Percentiles rank a stretch among this genome's conserved stretches.
Evolutionary conservation across 2,888 invertebrate genomes (phyloP).

Genomic region (Cactoblastis cactorum): DNA sequence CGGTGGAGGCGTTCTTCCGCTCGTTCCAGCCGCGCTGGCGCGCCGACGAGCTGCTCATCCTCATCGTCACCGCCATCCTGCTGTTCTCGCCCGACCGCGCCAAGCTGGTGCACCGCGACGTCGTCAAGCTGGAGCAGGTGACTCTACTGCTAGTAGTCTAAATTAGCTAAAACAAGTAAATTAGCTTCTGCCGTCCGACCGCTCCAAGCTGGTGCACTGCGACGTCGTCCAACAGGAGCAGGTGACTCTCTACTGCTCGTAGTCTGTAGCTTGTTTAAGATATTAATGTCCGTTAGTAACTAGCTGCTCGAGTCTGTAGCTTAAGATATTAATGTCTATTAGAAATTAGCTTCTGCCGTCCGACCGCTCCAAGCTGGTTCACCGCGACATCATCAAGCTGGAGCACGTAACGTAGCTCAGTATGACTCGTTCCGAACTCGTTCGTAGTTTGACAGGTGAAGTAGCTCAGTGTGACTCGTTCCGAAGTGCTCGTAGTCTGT

Average conservation of each 20-base stretch:
- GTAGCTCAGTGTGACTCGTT: too few species aligned
- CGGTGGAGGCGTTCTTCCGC: slow-evolving; percentile 90
- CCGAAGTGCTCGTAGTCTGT: too few species aligned
- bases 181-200: slow-evolving; percentile 91
- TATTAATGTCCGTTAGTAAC: too few species aligned
- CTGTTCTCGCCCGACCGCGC: slow-evolving; percentile 92
- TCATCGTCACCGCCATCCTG: slow-evolving; percentile 93
- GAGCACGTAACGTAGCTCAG: too few species aligned
- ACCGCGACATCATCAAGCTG: slow-evolving; percentile 89
- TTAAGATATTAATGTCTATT: too few species aligned
- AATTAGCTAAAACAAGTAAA: too few species aligned
- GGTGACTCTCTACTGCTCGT: too few species aligned
- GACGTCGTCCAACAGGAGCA: slow-evolving; percentile 93
- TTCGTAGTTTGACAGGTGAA: too few species aligned
- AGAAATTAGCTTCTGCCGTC: slow-evolving; percentile 95
- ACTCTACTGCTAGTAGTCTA: too few species aligned
- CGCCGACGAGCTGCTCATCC: slow-evolving; percentile 92
- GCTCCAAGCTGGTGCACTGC: slow-evolving; percentile 89
- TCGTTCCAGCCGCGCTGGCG: slow-evolving; percentile 93
- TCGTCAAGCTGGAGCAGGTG: slow-evolving; percentile 92
- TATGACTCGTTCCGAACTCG: too few species aligned
- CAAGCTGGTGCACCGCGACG: slow-evolving; percentile 91
- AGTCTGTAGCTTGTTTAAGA: too few species aligned
- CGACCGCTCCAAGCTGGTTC: slow-evolving; percentile 88
- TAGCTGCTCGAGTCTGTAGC: too few species aligned